Conservation (phyloP, 2,113 vertebrate genomes). For the Seriola dumerili region DNA sequence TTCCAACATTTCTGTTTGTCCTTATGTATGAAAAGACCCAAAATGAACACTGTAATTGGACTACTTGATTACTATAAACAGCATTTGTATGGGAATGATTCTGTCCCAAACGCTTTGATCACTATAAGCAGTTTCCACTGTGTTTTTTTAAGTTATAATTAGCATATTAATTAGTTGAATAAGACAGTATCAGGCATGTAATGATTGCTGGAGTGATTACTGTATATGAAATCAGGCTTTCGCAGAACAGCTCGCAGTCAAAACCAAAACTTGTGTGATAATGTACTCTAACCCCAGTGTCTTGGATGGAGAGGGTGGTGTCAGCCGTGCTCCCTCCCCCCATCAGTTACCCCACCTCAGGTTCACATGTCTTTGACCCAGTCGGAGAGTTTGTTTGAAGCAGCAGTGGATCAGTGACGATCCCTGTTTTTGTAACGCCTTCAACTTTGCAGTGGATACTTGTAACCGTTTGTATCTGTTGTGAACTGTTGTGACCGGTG, state of each 20-base stretch:
- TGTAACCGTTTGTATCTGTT: constrained; percentile 65
- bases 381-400: constrained; percentile 34
- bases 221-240: constrained; percentile 23
- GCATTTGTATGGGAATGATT: too few relatives aligned
- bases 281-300: constrained; percentile 66
- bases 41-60: too few relatives aligned
- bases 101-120: too few relatives aligned
- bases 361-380: constrained; percentile 60
- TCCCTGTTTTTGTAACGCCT: constrained; percentile 52
- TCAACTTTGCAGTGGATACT: constrained; percentile 47
- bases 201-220: constrained; percentile 8
- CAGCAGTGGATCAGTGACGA: constrained; percentile 33
- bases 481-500: constrained; percentile 57
- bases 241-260: constrained; percentile 31
- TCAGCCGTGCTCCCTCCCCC: not conserved
- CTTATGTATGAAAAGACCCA: too few relatives aligned
- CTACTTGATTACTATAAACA: too few relatives aligned
- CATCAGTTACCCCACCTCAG: constrained; percentile 71
- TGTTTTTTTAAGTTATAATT: constrained; percentile 15
- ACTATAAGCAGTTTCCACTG: too few relatives aligned
- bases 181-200: constrained; percentile 14
- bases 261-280: constrained; percentile 38
- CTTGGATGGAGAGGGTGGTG: constrained; percentile 52
- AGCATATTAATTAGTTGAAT: constrained; percentile 32
- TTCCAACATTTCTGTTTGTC: too few relatives aligned